phyloP scores from a whole-genome alignment of 2,888 invertebrate genomes.

The Nephrotoma guestfalica region DNA sequence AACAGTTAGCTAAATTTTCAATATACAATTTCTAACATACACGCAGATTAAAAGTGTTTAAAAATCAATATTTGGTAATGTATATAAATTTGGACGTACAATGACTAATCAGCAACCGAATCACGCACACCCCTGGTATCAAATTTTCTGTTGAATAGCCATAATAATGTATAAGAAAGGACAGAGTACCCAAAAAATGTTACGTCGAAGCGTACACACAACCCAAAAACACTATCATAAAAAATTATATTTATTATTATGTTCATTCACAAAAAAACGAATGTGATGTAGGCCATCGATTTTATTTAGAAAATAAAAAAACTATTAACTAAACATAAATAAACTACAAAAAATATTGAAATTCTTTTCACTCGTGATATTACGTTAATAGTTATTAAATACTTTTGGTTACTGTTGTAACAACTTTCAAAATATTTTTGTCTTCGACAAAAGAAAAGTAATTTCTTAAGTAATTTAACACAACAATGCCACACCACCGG shows the following conservation, averaged over 20 bases:
- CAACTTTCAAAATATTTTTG: not conserved
- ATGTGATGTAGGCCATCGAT: not conserved
- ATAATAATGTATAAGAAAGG: not conserved
- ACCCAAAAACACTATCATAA: not conserved
- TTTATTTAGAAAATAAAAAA: not conserved
- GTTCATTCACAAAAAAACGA: not conserved
- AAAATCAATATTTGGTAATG: too few species aligned
- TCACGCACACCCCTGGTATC: not conserved
- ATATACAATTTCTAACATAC: too few species aligned
- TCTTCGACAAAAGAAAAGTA: not conserved
- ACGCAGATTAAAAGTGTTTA: too few species aligned
- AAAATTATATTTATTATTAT: not conserved
- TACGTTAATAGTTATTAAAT: not conserved
- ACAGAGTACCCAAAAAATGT: not conserved
- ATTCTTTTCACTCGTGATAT: not conserved
- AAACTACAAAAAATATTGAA: not conserved
- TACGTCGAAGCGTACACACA: not conserved
- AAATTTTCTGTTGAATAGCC: not conserved
- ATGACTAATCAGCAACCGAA: not conserved
- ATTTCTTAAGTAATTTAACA: not conserved
- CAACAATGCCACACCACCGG: not conserved
- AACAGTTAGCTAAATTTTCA: too few species aligned
- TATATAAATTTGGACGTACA: too few species aligned
- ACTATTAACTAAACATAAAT: not conserved
- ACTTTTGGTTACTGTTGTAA: not conserved